A percentile compares a stretch with the other conserved stretches of the same genome.
These are phyloP conservation scores for Xyliphius kryptos DNA, from an alignment of 2,113 vertebrate genomes.

Conservation along the genomic window DNA sequence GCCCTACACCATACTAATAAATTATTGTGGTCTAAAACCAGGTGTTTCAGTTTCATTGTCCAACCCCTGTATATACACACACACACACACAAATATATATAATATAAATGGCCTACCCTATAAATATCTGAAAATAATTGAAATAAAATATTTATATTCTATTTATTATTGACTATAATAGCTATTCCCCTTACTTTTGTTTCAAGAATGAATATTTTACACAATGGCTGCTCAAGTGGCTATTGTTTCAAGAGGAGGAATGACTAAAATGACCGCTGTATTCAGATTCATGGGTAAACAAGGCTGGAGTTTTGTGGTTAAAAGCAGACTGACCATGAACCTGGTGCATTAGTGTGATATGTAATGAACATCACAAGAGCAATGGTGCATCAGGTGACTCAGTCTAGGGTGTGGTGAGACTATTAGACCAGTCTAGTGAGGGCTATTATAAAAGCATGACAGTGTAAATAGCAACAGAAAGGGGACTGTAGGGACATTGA, in stretches of 20 bases:
- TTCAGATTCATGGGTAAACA: not conserved
- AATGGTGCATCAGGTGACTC: constrained; percentile 12
- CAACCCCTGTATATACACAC: too few relatives aligned
- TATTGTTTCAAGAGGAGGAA: not conserved
- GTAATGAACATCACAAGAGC: not conserved
- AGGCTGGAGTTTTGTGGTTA: not conserved
- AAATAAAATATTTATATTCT: too few relatives aligned
- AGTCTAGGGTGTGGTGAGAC: not conserved
- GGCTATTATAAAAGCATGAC: not conserved
- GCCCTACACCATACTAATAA: too few relatives aligned
- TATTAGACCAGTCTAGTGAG: constrained; percentile 4
- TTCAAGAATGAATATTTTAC: too few relatives aligned
- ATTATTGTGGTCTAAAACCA: too few relatives aligned
- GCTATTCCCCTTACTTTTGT: too few relatives aligned
- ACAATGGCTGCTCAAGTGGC: not conserved
- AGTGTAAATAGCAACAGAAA: not conserved
- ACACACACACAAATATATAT: too few relatives aligned
- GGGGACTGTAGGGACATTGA: not conserved
- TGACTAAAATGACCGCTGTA: not conserved
- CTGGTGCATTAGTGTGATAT: constrained; percentile 2
- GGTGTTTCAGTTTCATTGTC: too few relatives aligned
- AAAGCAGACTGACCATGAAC: constrained; percentile 1
- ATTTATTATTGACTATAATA: too few relatives aligned
- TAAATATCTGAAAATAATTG: too few relatives aligned
- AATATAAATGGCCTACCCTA: too few relatives aligned